Conservation (phyloP, 2,888 invertebrate genomes). For the Plutella xylostella region DNA sequence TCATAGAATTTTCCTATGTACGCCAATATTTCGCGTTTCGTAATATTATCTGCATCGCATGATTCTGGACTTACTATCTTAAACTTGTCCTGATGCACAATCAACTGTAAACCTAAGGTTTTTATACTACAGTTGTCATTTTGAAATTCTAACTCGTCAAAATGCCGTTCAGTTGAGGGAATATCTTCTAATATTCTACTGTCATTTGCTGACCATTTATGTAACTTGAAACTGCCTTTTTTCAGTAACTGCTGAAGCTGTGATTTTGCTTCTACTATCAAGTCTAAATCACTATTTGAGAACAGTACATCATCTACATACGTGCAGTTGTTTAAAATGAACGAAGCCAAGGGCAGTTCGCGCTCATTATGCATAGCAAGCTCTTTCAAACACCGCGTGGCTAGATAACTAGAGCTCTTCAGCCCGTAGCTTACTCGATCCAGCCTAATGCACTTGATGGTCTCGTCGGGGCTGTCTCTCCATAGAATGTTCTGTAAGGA, state of each 20-base stretch:
- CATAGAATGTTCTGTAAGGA: constrained; percentile 2
- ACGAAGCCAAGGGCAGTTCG: background rate
- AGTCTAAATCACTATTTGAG: too few relatives aligned
- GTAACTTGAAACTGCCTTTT: background rate
- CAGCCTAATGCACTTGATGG: background rate
- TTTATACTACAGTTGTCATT: background rate
- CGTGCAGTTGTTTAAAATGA: background rate
- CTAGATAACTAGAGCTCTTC: background rate
- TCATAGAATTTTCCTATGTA: background rate
- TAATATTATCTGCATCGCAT: background rate
- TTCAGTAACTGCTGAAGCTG: background rate
- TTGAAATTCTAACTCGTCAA: background rate
- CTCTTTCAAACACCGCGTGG: background rate
- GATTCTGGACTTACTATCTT: background rate
- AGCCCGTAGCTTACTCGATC: background rate
- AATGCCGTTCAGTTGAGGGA: background rate
- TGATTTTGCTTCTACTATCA: background rate
- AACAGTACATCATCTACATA: constrained; percentile 1
- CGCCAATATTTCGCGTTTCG: background rate
- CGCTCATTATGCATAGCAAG: background rate
- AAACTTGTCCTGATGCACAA: background rate
- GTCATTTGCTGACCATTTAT: background rate
- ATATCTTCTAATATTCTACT: background rate
- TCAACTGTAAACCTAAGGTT: background rate
- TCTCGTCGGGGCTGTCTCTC: background rate